These are phyloP conservation scores for Drosophila kuntzei DNA, from an alignment of 2,888 invertebrate species.

Conservation along the genomic window DNA sequence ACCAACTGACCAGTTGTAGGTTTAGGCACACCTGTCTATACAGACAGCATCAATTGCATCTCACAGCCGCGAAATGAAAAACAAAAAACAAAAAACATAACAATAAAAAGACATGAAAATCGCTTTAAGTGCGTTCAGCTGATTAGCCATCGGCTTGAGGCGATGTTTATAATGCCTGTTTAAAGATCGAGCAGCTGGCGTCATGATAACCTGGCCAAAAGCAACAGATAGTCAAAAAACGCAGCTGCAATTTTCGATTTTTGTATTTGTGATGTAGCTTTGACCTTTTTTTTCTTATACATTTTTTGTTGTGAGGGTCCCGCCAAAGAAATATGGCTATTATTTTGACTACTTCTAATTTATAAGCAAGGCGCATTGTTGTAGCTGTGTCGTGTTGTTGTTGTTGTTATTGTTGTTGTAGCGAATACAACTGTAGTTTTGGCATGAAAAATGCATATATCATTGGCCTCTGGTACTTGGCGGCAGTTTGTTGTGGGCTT, in stretches of 20 bases:
- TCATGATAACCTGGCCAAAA: conserved; percentile 57
- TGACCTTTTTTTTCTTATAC: conserved; percentile 67
- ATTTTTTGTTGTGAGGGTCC: conserved; percentile 45
- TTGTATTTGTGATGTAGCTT: conserved; percentile 55
- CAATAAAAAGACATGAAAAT: conserved; percentile 44
- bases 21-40: conserved; percentile 44
- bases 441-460: conserved; percentile 80
- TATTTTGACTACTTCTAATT: conserved; percentile 81
- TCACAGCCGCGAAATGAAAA: conserved; percentile 12
- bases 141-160: conserved; percentile 49
- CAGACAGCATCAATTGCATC: background rate
- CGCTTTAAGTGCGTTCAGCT: conserved; percentile 75
- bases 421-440: conserved; percentile 37
- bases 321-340: conserved; percentile 75
- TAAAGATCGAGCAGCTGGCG: conserved; percentile 58
- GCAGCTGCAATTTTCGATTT: conserved; percentile 63
- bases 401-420: conserved; percentile 11
- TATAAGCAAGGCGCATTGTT: conserved; percentile 70
- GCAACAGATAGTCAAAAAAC: conserved; percentile 27
- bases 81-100: conserved; percentile 6
- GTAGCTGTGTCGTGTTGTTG: conserved; percentile 12
- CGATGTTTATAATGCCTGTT: conserved; percentile 45
- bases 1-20: conserved; percentile 30
- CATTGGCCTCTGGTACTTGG: conserved; percentile 77
- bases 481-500: conserved; percentile 73